phyloP scores from a whole-genome alignment of 2,797 vertebrate species.

The Intellagama lesueurii region DNA sequence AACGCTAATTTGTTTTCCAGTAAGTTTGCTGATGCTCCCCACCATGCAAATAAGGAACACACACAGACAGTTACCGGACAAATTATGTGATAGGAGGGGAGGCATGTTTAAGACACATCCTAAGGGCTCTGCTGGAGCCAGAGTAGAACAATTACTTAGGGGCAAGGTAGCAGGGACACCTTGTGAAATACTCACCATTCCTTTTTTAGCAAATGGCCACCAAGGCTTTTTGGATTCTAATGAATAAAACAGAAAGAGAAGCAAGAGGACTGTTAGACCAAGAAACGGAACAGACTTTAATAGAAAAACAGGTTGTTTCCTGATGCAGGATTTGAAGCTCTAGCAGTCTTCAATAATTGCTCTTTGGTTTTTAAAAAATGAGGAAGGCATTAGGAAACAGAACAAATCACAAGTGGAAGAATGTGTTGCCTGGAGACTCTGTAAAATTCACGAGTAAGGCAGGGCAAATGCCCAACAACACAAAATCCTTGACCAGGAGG shows the following conservation, averaged over 20 bases:
- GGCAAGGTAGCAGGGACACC: constrained; percentile 3
- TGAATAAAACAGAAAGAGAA: constrained; percentile 57
- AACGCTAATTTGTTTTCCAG: neutral
- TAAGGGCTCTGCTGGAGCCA: no score
- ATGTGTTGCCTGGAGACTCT: neutral
- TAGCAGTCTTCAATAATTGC: neutral
- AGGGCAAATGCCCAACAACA: neutral
- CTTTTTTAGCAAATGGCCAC: constrained; percentile 89
- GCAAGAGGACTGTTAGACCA: constrained; percentile 49
- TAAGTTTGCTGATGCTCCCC: no score
- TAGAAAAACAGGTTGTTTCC: neutral
- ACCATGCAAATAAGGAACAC: neutral
- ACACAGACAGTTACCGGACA: neutral
- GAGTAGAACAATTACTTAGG: constrained; percentile 16
- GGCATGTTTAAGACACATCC: neutral
- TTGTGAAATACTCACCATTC: constrained; percentile 78
- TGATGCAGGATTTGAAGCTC: neutral
- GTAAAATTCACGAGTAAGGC: neutral
- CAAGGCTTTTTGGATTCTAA: constrained; percentile 91
- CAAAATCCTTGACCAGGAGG: no score
- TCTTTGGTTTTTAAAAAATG: neutral
- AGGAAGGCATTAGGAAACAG: neutral
- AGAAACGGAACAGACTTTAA: neutral
- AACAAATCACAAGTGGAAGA: neutral
- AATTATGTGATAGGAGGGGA: neutral